A percentile compares a stretch with the other conserved stretches of the same genome.
phyloP scores from a whole-genome alignment of 2,797 vertebrate species.

The Alca torda region DNA sequence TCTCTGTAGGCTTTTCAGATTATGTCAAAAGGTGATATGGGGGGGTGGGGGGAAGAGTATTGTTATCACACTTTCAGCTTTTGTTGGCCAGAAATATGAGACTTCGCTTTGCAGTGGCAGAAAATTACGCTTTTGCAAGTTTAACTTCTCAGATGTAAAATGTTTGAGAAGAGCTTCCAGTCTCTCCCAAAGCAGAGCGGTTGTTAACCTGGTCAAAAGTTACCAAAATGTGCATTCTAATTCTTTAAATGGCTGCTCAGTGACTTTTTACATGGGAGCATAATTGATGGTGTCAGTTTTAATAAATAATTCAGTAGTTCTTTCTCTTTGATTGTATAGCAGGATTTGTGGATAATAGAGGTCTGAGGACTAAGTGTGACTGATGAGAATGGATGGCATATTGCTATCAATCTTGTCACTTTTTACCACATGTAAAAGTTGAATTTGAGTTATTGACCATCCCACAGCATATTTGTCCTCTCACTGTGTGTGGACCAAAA shows the following conservation, averaged over 20 bases:
- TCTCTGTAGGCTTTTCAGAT: not conserved
- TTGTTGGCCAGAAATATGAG: not conserved
- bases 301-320: conserved; percentile 66
- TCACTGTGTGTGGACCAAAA: not conserved
- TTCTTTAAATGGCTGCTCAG: conserved; percentile 32
- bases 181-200: not conserved
- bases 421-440: conserved; percentile 9
- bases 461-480: not conserved
- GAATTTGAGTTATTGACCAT: conserved; percentile 32
- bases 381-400: conserved; percentile 32
- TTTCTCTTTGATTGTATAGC: conserved; percentile 28
- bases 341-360: conserved; percentile 54
- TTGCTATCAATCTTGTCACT: conserved; percentile 38
- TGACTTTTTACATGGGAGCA: conserved; percentile 33
- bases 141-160: not conserved
- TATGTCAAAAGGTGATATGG: not conserved
- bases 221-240: not conserved
- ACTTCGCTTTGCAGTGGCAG: not conserved
- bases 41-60: not conserved
- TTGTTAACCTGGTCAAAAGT: conserved; percentile 39
- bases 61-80: not conserved
- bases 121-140: not conserved
- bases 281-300: conserved; percentile 57
- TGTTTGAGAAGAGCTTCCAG: not conserved
- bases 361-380: conserved; percentile 41